Evolutionary conservation across 2,797 vertebrate genomes (phyloP), one percentile per base, ranked within the genome.

Genomic region (Allobates femoralis): DNA sequence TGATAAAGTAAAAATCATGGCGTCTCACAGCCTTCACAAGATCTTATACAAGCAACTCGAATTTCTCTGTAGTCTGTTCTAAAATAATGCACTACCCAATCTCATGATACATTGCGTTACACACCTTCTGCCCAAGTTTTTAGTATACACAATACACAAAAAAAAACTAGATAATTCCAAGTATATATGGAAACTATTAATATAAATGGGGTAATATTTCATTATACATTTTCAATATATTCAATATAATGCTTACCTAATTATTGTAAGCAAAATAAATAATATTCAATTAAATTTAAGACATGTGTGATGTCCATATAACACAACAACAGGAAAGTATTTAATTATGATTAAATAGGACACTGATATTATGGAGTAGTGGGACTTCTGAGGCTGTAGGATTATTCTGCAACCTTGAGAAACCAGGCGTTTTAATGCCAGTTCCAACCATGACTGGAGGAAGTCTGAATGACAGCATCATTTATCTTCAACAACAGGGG

Each of bases 401-500:
- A 76, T n/a, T 83, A 26, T 58, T 66, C 46, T 83, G 64, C 74
- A 87, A 79, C 80, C 74, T 87, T 83, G 85, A 83, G 28, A 87
- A 83, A 56, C 60, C 41, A 56, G 46, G 16, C 37, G 26, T 41
- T 85, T 78, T 79, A 50, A 83, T 87, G 74, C 80, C 85, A 83
- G 46, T 79, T 87, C 85, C 62, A 83, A 67, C 71, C 51, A 83
- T 83, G 73, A 60, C 80, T 78, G 78, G 60, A 77, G 85, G 74
- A 87, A 87, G 73, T 78, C 80, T 83, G 74, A 83, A 67, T 87
- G 85, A 79, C 85, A 87, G 74, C 51, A 78, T 87, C 50, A 87
- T 87, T 87, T 87, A 87, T 87, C 85, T 87, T 83, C 80, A 87
- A 78, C 85, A 83, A 87, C 80, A 79, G 80, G 79, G 85, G 80